Conservation (phyloP, 2,797 vertebrate genomes). For the Moxostoma hubbsi region DNA sequence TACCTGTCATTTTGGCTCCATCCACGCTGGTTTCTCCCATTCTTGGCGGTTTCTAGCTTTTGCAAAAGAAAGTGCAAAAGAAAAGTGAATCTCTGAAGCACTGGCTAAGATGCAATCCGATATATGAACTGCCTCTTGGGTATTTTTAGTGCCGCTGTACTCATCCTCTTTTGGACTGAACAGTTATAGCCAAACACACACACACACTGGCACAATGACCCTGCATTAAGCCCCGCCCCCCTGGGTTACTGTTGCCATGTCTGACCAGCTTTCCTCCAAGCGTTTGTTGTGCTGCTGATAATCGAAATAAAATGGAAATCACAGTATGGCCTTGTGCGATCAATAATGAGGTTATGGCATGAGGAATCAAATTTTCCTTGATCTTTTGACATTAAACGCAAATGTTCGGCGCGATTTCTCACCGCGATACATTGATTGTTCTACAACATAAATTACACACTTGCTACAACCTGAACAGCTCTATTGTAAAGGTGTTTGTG, state of each 20-base stretch:
- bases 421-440: too few species aligned
- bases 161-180: slow-evolving; percentile 51
- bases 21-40: slow-evolving; percentile 56
- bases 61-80: slow-evolving; percentile 47
- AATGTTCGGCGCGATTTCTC: too few species aligned
- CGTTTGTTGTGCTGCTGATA: not conserved
- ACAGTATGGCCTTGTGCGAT: too few species aligned
- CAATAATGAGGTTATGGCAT: too few species aligned
- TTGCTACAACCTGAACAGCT: too few species aligned
- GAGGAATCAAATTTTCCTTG: too few species aligned
- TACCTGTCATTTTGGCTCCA: slow-evolving; percentile 58
- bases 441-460: too few species aligned
- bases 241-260: not conserved
- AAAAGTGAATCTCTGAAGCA: slow-evolving; percentile 37
- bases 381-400: too few species aligned
- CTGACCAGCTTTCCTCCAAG: not conserved
- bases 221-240: not conserved
- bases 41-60: slow-evolving; percentile 27
- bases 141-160: slow-evolving; percentile 64
- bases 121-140: slow-evolving; percentile 50
- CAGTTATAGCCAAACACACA: slow-evolving; percentile 20
- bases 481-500: too few species aligned
- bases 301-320: too few species aligned
- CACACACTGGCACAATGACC: slow-evolving; percentile 1
- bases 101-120: slow-evolving; percentile 63